Base-by-base conservation (phyloP, 2,888 invertebrate species). In the Opisthograptis luteolata region DNA sequence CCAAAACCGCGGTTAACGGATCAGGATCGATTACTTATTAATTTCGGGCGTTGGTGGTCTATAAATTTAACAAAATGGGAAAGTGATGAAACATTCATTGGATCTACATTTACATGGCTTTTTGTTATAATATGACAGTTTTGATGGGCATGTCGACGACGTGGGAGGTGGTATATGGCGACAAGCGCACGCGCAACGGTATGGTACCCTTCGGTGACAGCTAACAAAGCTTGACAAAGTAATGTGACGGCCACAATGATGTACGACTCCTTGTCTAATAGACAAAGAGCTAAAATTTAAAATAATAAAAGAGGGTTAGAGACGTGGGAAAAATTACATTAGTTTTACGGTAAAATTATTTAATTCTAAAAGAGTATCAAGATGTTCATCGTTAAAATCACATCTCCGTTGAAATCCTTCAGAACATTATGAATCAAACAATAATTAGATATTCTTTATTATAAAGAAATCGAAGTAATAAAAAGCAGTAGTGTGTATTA, bases 91-190 rank as follows among this genome's bases (percentile, higher is more conserved):
- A 22, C n/a, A 17, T 6, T 20, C 20, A 13, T 31, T 22, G 17
- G 27, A 28, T 36, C 17, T 20, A 32, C 31, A 35, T 46, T 46
- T 13, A 20, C 34, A 28, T 24, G 28, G 32, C n/a, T 19, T 49
- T 44, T 55, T 47, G 35, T 35, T 60, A 27, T 62, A 62, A n/a
- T 60, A 60, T 56, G 57, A 58, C 50, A 59, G 52, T 58, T 64
- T 64, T 61, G 60, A 66, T 55, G 59, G 42, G 58, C 52, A 58
- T 59, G 30, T 31, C 48, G 43, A 57, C 71, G 51, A 64, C 67
- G 72, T 73, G 70, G 82, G 82, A 72, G 81, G 82, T 73, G 55
- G 63, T 68, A 67, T 67, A 62, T 70, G 65, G 66, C 64, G 68
- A 68, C 64, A 62, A 54, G 68, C 70, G 70, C 68, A 62, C 63